A percentile compares a stretch with the other conserved stretches of the same genome.
These are phyloP conservation scores for Geodia barretti DNA, from an alignment of 37 sponge, comb jelly and placozoan genomes.

Conservation along the genomic window DNA sequence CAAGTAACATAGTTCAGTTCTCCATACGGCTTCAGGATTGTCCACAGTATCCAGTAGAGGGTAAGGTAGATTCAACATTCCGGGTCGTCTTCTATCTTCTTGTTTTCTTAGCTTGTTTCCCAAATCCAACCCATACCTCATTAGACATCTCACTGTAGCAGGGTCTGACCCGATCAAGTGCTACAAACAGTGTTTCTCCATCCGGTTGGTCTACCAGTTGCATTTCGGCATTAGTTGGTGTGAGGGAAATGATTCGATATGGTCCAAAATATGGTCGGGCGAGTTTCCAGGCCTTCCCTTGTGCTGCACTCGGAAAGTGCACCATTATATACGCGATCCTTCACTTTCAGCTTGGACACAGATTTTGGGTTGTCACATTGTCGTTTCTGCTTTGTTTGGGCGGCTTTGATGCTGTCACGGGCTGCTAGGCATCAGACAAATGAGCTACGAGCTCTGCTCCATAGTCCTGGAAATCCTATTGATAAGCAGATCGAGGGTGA, in stretches of 20 bases:
- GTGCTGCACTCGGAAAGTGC: constrained; percentile 7
- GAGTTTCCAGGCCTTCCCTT: constrained; percentile 25
- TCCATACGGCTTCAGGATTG: no score
- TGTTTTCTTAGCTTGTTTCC: background rate
- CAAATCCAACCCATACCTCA: background rate
- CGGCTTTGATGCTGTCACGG: constrained; percentile 10
- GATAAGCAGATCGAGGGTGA: no score
- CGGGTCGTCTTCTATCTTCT: no score
- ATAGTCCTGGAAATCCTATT: no score
- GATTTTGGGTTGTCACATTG: background rate
- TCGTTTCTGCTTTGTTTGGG: constrained; percentile 9
- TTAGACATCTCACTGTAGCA: constrained; percentile 20
- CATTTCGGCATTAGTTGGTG: constrained; percentile 30
- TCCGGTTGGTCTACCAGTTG: background rate
- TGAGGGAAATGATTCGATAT: constrained; percentile 5
- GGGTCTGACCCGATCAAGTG: background rate
- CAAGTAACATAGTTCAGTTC: no score
- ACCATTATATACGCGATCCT: constrained; percentile 34
- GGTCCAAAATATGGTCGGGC: constrained; percentile 31
- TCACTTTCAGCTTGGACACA: background rate
- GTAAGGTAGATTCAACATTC: no score
- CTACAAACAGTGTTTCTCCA: constrained; percentile 12
- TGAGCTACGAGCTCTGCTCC: no score
- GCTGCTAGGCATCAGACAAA: no score
- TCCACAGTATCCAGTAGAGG: no score